Conservation (phyloP, 2,888 invertebrate species). For the Drosophila testacea region DNA sequence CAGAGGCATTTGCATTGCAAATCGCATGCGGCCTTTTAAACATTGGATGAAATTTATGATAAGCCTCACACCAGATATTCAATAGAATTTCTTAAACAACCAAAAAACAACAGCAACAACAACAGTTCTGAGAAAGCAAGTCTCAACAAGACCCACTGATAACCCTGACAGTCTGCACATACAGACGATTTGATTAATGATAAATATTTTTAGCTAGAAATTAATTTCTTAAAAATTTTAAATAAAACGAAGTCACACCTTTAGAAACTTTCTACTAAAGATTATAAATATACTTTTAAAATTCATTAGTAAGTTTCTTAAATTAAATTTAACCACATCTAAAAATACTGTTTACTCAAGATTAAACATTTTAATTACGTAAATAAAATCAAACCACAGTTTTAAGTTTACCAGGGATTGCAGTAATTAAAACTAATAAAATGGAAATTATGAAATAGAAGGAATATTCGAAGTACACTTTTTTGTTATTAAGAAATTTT, state of each 20-base stretch:
- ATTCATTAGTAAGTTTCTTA: background rate
- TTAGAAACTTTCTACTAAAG: no score
- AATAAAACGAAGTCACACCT: no score
- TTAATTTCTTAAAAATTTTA: no score
- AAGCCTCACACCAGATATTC: conserved; percentile 65
- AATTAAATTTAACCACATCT: background rate
- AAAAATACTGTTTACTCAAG: no score
- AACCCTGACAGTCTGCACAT: conserved; percentile 29
- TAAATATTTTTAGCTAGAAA: conserved; percentile 21
- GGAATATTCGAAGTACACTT: no score
- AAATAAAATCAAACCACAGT: no score
- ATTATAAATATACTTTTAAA: conserved; percentile 10
- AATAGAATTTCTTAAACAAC: conserved; percentile 34
- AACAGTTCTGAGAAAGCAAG: conserved; percentile 7
- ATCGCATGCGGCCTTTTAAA: conserved; percentile 46
- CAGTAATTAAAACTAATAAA: no score
- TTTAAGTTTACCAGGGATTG: no score
- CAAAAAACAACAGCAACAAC: background rate
- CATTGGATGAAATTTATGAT: conserved; percentile 62
- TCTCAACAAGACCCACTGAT: conserved; percentile 13
- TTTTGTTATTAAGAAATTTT: no score
- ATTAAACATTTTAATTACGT: no score
- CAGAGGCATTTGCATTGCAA: conserved; percentile 70
- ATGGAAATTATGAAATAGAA: no score
- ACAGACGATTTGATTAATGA: conserved; percentile 41